A percentile compares a stretch with the other conserved stretches of the same genome.
phyloP scores from a whole-genome alignment of 2,797 vertebrate genomes.

The Paedocypris micromegethes region DNA sequence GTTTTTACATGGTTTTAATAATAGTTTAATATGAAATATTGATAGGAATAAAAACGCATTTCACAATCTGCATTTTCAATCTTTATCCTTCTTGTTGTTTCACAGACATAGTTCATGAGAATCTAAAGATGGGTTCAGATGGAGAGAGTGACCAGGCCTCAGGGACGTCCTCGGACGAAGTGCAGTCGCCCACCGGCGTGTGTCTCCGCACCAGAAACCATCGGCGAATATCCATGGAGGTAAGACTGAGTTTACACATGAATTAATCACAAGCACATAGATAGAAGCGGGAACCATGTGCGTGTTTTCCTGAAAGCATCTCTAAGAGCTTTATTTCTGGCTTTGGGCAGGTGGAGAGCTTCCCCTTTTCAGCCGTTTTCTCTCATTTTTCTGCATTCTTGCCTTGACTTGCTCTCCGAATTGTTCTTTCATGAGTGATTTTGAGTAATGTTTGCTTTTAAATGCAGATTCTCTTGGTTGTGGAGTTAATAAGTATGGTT shows the following conservation, averaged over 20 bases:
- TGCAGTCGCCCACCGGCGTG: constrained; percentile 94
- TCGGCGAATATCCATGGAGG: constrained; percentile 98
- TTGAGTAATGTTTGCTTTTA: not conserved
- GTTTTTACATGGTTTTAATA: no score
- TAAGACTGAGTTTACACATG: constrained; percentile 53
- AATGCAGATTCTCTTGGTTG: no score
- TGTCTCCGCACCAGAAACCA: constrained; percentile 89
- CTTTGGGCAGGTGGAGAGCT: constrained; percentile 33
- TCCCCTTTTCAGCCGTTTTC: constrained; percentile 8
- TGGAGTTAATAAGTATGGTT: no score
- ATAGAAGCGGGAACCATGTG: not conserved
- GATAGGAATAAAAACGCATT: no score
- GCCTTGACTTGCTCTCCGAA: not conserved
- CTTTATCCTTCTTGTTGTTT: not conserved
- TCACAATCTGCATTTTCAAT: not conserved
- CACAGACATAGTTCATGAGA: constrained; percentile 96
- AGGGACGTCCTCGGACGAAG: constrained; percentile 97
- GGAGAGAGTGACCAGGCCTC: constrained; percentile 98
- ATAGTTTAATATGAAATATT: no score
- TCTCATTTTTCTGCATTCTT: constrained; percentile 5
- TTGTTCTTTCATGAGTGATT: not conserved
- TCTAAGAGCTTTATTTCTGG: constrained; percentile 35
- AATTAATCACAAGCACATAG: constrained; percentile 9
- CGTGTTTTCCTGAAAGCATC: constrained; percentile 24
- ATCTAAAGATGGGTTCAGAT: constrained; percentile 97